Base-by-base conservation (phyloP, 2,797 vertebrate genomes). In the Ficedula albicollis region DNA sequence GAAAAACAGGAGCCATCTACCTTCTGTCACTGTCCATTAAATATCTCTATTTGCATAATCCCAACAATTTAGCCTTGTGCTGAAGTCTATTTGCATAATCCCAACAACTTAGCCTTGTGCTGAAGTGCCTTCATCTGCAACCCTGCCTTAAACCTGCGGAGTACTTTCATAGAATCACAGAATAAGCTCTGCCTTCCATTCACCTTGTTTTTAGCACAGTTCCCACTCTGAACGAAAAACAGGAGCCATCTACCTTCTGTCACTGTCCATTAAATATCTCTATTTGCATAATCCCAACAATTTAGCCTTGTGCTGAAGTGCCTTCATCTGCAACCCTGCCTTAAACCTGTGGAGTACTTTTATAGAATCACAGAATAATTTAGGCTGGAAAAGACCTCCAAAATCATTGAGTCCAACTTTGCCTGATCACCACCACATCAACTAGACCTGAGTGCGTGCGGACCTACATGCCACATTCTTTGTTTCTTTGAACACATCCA, bases 221-320 rank as follows among this genome's bases (percentile, higher is more conserved):
- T 70, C 49, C 26, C 38, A 38, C 29, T 44, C 8, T 13, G 10
- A 20, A 56, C 13, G 12, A 70, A 90, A 79, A 82, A 46, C 1
- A 76, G 3, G 10, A 87, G 21, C 29, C 20, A 41, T 16, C 44
- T 52, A 62, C 73, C 39, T 84, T 83, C 56, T 54, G 5, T 27
- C 59, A 26, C 30, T n/a, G 9, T 29, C 48, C 49, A 15, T 49
- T 64, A 67, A n/a, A 56, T 49, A 80, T 85, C 30, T 75, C 17
- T 38, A 46, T n/a, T n/a, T 68, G 30, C 5, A 54, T 9, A 56
- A 26, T 26, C 38, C n/a, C 2, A 15, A 52, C 13, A 82, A 80
- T 15, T 11, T 27, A 64, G 19, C 10, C 52, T 51, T 0, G 0
- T 30, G 32, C 39, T 59, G 44, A 86, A 55, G 10, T 27, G 39